Evolutionary conservation across 2,113 vertebrate species (phyloP), one percentile per base, ranked within the genome.

Genomic region (Protomyctophum bolini): DNA sequence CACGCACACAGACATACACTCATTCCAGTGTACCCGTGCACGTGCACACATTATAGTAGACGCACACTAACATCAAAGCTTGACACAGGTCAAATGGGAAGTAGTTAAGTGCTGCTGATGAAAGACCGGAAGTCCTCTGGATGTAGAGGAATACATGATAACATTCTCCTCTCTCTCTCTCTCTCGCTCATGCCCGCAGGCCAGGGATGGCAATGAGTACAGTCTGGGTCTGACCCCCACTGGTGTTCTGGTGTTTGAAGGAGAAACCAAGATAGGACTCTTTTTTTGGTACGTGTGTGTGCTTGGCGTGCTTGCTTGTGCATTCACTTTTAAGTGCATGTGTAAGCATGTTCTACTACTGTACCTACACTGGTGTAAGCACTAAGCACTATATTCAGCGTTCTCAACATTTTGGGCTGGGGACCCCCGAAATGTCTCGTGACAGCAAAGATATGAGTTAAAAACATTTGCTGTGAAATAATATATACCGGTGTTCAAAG

Each of bases 201-300:
- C 96, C 68, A 92, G 97, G 87, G 97, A 99, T 0, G 97, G 96
- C 67, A 99, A 99, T 82, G 97, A 99, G 87, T 99, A 99, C 90
- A 98, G 96, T 86, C 91, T 99, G 80, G 97, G 98, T 73, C 88
- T 99, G 73, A 98, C 97, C 28, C 98, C 98, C 57, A 99, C 98
- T 12, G 98, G 98, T 88, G 97, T 99, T 70, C 94, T 99, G 82
- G 98, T 99, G 59, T 99, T 99, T 91, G 98, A 99, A 93, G 98
- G 98, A 76, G 91, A 97, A 70, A 97, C 96, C 60, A 99, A 99
- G 91, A 99, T 99, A 58, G 98, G 98, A 63, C 94, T 99, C 71
- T 99, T 99, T 89, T 99, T 99, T 91, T 99, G 98, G 97, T 98
- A 90, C 90, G 93, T 47, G 21, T 21, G 21, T 21, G 21, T 21